Base-by-base conservation (phyloP, 1,140 invertebrate genomes). In the Eriosoma lanigerum region DNA sequence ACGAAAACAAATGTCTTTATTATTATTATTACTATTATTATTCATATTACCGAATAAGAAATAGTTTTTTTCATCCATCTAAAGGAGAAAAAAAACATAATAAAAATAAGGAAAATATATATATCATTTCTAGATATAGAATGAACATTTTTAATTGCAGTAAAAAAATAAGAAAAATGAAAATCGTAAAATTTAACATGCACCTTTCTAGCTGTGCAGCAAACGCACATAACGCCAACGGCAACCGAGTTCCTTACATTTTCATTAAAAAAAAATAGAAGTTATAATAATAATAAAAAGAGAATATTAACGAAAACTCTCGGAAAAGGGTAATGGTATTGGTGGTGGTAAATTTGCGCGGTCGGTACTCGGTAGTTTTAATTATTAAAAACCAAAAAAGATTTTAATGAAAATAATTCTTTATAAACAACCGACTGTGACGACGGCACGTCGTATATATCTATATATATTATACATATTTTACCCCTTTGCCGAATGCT, bases 341-440 rank as follows among this genome's bases (percentile, higher is more conserved):
- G 21, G 72, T 17, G 21, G 72, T 17, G 72, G 50, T 38, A 32
- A 75, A 56, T 38, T n/a, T 32, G 54, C 29, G 29, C 32, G 72
- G 72, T 38, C 19, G 68, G 32, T 8, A 38, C 8, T n/a, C n/a
- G n/a, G 50, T 75, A 75, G 26, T 75, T 75, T 75, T 75, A 75
- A 75, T 58, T 75, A 56, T 56, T 56, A 75, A 75, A 75, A 75
- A 75, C 29, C 52, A 21, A 75, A 75, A n/a, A 75, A 75, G 72
- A 75, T 75, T 75, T 75, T 75, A 75, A 75, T 75, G 72, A 75
- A 75, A 75, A 75, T 75, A 56, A 75, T 75, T 76, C 54, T 76
- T 76, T 76, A 58, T 76, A 58, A 76, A 58, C 32, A 76, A 76
- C 72, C 72, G 72, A 76, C 72, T 58, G 54, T 26, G 72, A 48